Percentiles rank a stretch among this genome's conserved stretches.
phyloP scores from a whole-genome alignment of 1,140 invertebrate species.

The Chlorops oryzae region DNA sequence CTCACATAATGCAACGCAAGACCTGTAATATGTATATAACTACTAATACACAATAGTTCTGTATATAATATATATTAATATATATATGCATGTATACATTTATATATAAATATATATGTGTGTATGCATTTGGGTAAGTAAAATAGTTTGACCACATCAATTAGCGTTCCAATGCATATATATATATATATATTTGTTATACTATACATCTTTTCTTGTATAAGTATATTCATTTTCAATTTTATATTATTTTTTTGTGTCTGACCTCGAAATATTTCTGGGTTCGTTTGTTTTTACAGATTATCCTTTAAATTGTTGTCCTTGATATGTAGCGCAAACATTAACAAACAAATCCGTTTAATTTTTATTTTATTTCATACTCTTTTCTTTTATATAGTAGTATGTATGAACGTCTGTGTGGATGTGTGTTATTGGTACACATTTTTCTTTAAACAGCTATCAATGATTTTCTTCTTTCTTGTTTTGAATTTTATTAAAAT shows the following conservation, averaged over 20 bases:
- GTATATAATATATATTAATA: slow-evolving; percentile 22
- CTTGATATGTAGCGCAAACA: slow-evolving; percentile 48
- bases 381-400: slow-evolving; percentile 15
- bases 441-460: too few species aligned
- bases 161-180: too few species aligned
- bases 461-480: too few species aligned
- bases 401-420: slow-evolving; percentile 6
- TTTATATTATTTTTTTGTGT: slow-evolving; percentile 11
- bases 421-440: too few species aligned
- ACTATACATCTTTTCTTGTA: slow-evolving; percentile 43
- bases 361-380: slow-evolving; percentile 18
- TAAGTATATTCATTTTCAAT: slow-evolving; percentile 16
- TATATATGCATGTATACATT: slow-evolving; percentile 25
- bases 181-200: slow-evolving; percentile 36
- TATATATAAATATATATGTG: slow-evolving; percentile 15
- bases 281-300: slow-evolving; percentile 18
- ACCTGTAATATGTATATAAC: slow-evolving; percentile 10
- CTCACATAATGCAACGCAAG: too few species aligned
- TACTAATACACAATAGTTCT: slow-evolving; percentile 18
- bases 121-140: too few species aligned
- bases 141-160: too few species aligned
- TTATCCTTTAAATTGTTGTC: slow-evolving; percentile 28
- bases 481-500: too few species aligned
- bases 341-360: slow-evolving; percentile 47
- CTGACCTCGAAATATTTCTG: background rate